Percentiles rank a stretch among this genome's conserved stretches.
These are phyloP conservation scores for Drosophila multiciliata DNA, from an alignment of 2,888 invertebrate genomes.

Conservation along the genomic window DNA sequence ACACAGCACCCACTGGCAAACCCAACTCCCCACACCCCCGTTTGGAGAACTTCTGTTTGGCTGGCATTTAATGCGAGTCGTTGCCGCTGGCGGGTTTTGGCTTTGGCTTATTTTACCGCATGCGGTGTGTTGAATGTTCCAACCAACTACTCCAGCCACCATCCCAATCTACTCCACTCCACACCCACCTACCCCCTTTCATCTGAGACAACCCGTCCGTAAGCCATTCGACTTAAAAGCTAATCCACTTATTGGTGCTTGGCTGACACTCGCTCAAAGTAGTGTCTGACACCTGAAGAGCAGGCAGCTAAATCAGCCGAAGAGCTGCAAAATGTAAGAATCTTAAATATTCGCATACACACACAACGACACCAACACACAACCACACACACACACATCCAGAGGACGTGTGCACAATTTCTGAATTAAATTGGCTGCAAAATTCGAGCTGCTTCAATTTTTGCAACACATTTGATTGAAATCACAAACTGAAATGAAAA, in stretches of 20 bases:
- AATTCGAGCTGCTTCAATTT: constrained; percentile 30
- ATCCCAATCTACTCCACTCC: not conserved
- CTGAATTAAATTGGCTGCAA: constrained; percentile 41
- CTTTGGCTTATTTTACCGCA: constrained; percentile 62
- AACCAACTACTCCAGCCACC: constrained; percentile 4
- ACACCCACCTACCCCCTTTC: not conserved
- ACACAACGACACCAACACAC: not conserved
- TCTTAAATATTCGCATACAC: constrained; percentile 36
- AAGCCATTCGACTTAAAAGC: constrained; percentile 64
- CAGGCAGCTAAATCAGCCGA: constrained; percentile 36
- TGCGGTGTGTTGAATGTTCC: constrained; percentile 50
- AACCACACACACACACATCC: not conserved
- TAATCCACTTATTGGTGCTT: constrained; percentile 70
- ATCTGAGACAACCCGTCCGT: constrained; percentile 23
- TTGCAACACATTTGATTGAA: constrained; percentile 44
- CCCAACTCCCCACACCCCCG: not conserved
- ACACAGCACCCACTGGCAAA: not conserved
- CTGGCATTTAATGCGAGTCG: constrained; percentile 33
- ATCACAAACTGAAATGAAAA: constrained; percentile 28
- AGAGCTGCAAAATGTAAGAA: constrained; percentile 33
- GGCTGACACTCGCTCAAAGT: constrained; percentile 54
- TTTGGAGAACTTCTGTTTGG: constrained; percentile 41
- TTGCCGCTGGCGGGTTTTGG: constrained; percentile 32
- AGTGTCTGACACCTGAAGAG: constrained; percentile 53
- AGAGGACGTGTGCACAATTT: constrained; percentile 35